Conservation (phyloP, 2,113 vertebrate genomes). For the Catharus minimus region DNA sequence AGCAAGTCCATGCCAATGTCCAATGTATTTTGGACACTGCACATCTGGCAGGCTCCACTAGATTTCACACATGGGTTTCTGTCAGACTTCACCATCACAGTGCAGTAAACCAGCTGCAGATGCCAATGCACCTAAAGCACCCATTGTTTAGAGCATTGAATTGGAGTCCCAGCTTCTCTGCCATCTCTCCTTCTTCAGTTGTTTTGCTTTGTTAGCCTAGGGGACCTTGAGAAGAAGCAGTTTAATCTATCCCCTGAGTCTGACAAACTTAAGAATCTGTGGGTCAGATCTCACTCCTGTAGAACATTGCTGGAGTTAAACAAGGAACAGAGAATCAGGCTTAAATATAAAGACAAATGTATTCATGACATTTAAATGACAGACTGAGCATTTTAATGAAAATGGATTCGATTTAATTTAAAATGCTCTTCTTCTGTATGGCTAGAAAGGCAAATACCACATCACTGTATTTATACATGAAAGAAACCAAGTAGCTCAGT, state of each 20-base stretch:
- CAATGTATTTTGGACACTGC: not conserved
- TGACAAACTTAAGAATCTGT: not conserved
- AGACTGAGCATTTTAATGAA: not conserved
- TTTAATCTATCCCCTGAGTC: not conserved
- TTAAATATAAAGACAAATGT: not conserved
- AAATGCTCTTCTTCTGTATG: not conserved
- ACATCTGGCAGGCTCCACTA: not conserved
- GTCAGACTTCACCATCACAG: not conserved
- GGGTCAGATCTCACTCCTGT: not conserved
- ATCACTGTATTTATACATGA: not conserved
- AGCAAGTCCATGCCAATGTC: not conserved
- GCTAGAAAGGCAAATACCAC: constrained; percentile 13
- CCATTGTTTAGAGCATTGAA: not conserved
- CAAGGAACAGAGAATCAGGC: not conserved
- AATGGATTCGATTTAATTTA: not conserved
- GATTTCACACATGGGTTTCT: not conserved
- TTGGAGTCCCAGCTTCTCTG: not conserved
- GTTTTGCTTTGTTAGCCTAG: not conserved
- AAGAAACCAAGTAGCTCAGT: not conserved
- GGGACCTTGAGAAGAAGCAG: not conserved
- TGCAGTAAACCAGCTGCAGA: not conserved
- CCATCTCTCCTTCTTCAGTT: not conserved
- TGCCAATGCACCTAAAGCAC: not conserved
- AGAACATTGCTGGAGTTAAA: not conserved
- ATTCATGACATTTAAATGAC: constrained; percentile 14